Percentiles rank a stretch among this genome's conserved stretches.
phyloP scores from a whole-genome alignment of 2,888 invertebrate genomes.

The Dione vanillae region DNA sequence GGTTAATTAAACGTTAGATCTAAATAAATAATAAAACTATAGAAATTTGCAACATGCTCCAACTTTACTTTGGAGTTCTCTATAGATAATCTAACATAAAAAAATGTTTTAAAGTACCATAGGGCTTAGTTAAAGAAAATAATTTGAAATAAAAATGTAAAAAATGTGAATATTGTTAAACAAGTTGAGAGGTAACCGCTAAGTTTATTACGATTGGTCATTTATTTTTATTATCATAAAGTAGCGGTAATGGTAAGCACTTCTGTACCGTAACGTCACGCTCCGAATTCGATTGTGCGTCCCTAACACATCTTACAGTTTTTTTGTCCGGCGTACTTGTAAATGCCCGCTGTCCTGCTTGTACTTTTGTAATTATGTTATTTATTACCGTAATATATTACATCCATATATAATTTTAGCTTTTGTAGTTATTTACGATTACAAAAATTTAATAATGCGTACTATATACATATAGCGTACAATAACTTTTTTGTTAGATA shows the following conservation, averaged over 20 bases:
- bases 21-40: background rate
- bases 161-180: slow-evolving; percentile 27
- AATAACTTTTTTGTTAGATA: too few relatives aligned
- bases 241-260: slow-evolving; percentile 53
- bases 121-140: background rate
- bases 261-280: slow-evolving; percentile 64
- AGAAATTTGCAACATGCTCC: background rate
- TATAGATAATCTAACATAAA: background rate
- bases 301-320: slow-evolving; percentile 38
- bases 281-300: slow-evolving; percentile 49
- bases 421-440: too few relatives aligned
- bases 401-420: too few relatives aligned
- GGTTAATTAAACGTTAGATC: background rate
- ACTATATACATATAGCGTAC: too few relatives aligned
- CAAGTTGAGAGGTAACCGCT: slow-evolving; percentile 58
- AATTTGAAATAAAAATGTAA: slow-evolving; percentile 11
- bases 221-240: slow-evolving; percentile 58
- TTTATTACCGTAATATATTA: background rate
- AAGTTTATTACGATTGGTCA: slow-evolving; percentile 55
- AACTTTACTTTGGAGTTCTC: too few relatives aligned
- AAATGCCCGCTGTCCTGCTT: background rate
- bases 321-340: slow-evolving; percentile 7
- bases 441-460: too few relatives aligned
- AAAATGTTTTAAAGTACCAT: background rate
- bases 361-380: background rate